phyloP scores from a whole-genome alignment of 2,797 vertebrate genomes.

The Sebastes cheni region DNA sequence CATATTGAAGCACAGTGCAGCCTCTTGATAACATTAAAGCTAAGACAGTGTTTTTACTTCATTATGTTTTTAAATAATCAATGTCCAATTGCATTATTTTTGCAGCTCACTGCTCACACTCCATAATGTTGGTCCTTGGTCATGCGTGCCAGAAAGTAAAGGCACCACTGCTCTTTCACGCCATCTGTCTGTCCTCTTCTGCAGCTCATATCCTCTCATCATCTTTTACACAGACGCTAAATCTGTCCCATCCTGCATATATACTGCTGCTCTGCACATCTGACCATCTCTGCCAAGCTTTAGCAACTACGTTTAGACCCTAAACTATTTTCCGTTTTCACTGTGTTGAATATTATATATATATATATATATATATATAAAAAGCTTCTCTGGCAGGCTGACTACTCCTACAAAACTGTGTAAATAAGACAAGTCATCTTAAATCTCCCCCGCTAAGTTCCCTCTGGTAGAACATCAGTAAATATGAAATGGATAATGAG shows the following conservation, averaged over 20 bases:
- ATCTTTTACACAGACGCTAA: slow-evolving; percentile 18
- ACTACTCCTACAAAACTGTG: slow-evolving; percentile 15
- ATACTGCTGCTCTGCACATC: slow-evolving; percentile 2
- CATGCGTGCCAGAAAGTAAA: slow-evolving; percentile 39
- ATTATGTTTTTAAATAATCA: slow-evolving; percentile 55
- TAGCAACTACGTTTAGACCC: neutral
- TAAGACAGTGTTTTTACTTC: slow-evolving; percentile 22
- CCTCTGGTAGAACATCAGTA: slow-evolving; percentile 36
- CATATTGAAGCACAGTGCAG: neutral
- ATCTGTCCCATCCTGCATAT: neutral
- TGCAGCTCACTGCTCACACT: slow-evolving; percentile 27
- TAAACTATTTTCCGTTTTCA: slow-evolving; percentile 5
- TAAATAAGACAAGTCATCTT: slow-evolving; percentile 51
- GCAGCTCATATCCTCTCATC: slow-evolving; percentile 37
- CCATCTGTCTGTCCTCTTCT: slow-evolving; percentile 46
- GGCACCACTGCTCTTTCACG: slow-evolving; percentile 38
- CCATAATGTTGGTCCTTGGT: slow-evolving; percentile 42
- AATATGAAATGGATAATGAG: slow-evolving; percentile 50
- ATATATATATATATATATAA: neutral
- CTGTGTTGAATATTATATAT: neutral
- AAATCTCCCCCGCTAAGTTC: slow-evolving; percentile 23
- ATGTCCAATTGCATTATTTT: slow-evolving; percentile 61
- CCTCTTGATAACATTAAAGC: neutral
- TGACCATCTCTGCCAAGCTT: slow-evolving; percentile 14
- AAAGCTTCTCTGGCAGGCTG: neutral